Conservation (phyloP, 2,888 invertebrate genomes). For the Schrankia costaestrigalis region DNA sequence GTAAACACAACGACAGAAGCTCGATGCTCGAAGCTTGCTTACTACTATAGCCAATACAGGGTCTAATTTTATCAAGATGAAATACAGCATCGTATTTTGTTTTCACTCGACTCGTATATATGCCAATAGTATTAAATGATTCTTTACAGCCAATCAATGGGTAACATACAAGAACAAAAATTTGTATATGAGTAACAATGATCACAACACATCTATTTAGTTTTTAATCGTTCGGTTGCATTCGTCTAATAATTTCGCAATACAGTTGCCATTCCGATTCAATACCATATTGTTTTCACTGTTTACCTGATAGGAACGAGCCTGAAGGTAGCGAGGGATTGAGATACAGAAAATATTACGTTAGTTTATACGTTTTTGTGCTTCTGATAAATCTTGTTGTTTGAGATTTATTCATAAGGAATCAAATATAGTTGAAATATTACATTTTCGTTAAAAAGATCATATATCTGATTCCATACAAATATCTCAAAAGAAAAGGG, state of each 20-base stretch:
- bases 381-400: conserved; percentile 35
- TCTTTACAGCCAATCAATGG: conserved; percentile 67
- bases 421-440: conserved; percentile 10
- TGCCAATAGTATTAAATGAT: conserved; percentile 42
- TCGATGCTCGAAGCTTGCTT: conserved; percentile 66
- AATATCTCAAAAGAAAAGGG: conserved; percentile 38
- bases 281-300: conserved; percentile 70
- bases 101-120: conserved; percentile 29
- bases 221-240: conserved; percentile 52
- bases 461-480: conserved; percentile 35
- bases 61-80: conserved; percentile 54
- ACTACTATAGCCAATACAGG: conserved; percentile 63
- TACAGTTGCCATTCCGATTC: conserved; percentile 77
- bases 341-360: conserved; percentile 79
- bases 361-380: conserved; percentile 72
- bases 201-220: conserved; percentile 69
- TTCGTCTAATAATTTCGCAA: conserved; percentile 76
- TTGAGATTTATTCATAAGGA: conserved; percentile 32
- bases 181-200: conserved; percentile 52
- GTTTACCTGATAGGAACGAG: conserved; percentile 93
- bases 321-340: conserved; percentile 88
- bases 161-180: conserved; percentile 46
- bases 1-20: conserved; percentile 74
- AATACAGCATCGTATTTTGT: conserved; percentile 32
- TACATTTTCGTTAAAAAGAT: conserved; percentile 5